Evolutionary conservation across 2,113 vertebrate species (phyloP).

Genomic region (Mirza zaza): DNA sequence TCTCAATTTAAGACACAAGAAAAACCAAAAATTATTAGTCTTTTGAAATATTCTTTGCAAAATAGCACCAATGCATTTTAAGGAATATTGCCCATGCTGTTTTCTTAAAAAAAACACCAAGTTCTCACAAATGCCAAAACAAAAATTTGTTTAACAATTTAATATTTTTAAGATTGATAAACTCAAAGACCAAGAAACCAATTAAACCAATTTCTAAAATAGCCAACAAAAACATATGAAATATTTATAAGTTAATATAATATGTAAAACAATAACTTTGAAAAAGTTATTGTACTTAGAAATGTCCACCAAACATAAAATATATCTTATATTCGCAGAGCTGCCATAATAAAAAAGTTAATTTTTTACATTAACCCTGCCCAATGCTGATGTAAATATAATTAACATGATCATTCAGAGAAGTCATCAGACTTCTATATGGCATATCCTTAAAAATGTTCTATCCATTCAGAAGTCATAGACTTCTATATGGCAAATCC

Average conservation of each 20-base stretch:
- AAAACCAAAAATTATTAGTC: not conserved
- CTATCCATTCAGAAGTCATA: no score
- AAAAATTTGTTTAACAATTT: not conserved
- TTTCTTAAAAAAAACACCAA: not conserved
- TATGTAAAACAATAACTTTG: not conserved
- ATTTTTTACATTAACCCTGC: not conserved
- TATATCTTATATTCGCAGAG: not conserved
- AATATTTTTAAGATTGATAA: not conserved
- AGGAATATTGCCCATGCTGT: not conserved
- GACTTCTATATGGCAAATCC: not conserved
- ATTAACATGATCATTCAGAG: not conserved
- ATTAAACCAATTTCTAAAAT: not conserved
- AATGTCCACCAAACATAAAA: not conserved
- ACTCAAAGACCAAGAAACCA: not conserved
- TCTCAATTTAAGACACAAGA: not conserved
- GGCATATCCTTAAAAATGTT: not conserved
- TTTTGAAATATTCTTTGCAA: not conserved
- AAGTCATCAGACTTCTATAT: no score
- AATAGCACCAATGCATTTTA: not conserved
- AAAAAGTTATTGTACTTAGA: not conserved
- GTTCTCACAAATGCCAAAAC: not conserved
- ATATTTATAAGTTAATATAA: not conserved
- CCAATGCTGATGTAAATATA: not conserved
- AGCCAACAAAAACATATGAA: not conserved
- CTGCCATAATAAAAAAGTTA: not conserved